Conservation (phyloP, 2,797 vertebrate genomes). For the Fistularia tabacaria region DNA sequence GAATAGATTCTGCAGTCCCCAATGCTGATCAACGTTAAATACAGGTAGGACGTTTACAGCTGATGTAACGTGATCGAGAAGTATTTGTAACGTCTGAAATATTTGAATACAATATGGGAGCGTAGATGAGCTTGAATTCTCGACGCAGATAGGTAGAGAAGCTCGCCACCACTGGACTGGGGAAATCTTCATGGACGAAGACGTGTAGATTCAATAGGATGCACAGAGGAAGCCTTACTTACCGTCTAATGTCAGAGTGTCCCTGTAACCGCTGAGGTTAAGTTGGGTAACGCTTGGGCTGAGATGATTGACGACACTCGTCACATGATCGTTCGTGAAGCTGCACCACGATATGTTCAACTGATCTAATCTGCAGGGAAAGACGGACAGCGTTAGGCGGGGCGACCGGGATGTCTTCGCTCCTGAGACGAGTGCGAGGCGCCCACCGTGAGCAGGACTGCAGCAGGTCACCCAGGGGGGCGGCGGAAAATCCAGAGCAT, state of each 20-base stretch:
- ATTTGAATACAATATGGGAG: no score
- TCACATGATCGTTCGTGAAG: constrained; percentile 81
- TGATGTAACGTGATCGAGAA: no score
- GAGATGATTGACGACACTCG: constrained; percentile 71
- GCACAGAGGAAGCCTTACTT: constrained; percentile 6
- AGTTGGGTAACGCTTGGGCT: constrained; percentile 75
- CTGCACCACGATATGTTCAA: constrained; percentile 90
- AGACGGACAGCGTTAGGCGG: no score
- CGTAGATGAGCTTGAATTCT: no score
- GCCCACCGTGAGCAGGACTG: constrained; percentile 77
- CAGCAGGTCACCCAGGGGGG: constrained; percentile 75
- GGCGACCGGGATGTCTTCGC: not conserved
- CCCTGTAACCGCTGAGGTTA: constrained; percentile 92
- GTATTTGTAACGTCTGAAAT: no score
- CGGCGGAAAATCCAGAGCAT: constrained; percentile 83
- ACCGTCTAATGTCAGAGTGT: constrained; percentile 75
- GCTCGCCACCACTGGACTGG: no score
- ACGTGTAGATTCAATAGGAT: no score
- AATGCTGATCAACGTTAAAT: no score
- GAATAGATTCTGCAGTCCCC: no score
- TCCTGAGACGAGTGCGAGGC: fast-evolving
- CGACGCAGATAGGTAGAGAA: no score
- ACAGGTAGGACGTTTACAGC: no score
- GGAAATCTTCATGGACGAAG: no score
- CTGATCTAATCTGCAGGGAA: constrained; percentile 78